Percentiles rank a stretch among this genome's conserved stretches.
These are phyloP conservation scores for Umimayanthus chanpuru DNA, from an alignment of 92 coral and sea anemone species.

Conservation along the genomic window DNA sequence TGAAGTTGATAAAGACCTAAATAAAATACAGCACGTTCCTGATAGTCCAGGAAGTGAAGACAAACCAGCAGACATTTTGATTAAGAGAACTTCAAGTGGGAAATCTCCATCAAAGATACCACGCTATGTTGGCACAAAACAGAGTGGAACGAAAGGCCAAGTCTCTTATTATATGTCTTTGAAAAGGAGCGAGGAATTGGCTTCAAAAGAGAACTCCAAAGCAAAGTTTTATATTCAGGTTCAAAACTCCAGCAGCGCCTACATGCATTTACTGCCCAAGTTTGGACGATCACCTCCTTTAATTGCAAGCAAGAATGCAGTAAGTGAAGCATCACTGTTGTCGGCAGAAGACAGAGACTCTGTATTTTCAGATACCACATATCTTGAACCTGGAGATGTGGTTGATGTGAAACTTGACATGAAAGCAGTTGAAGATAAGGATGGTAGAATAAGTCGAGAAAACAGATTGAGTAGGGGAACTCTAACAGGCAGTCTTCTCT, in stretches of 20 bases:
- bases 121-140: slow-evolving; percentile 69
- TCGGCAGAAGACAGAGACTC: slow-evolving; percentile 64
- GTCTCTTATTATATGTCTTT: slow-evolving; percentile 88
- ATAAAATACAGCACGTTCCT: slow-evolving; percentile 25
- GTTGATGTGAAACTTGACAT: slow-evolving; percentile 19
- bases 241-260: slow-evolving; percentile 70
- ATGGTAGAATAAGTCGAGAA: background rate
- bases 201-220: slow-evolving; percentile 57
- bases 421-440: background rate
- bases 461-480: slow-evolving; percentile 28
- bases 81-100: slow-evolving; percentile 88
- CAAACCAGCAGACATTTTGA: slow-evolving; percentile 60
- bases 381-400: slow-evolving; percentile 38
- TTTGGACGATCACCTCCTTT: slow-evolving; percentile 35
- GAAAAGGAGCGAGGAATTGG: slow-evolving; percentile 57
- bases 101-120: slow-evolving; percentile 92
- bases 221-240: slow-evolving; percentile 83
- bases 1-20: slow-evolving; percentile 8
- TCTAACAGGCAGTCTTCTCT: slow-evolving; percentile 35
- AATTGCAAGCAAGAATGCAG: slow-evolving; percentile 46
- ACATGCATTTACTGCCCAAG: slow-evolving; percentile 64
- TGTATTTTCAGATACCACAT: slow-evolving; percentile 12
- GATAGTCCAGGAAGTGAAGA: slow-evolving; percentile 46
- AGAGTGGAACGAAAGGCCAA: slow-evolving; percentile 61
- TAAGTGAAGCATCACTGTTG: slow-evolving; percentile 71